Conservation (phyloP, 2,113 vertebrate species). For the Xenopus borealis region DNA sequence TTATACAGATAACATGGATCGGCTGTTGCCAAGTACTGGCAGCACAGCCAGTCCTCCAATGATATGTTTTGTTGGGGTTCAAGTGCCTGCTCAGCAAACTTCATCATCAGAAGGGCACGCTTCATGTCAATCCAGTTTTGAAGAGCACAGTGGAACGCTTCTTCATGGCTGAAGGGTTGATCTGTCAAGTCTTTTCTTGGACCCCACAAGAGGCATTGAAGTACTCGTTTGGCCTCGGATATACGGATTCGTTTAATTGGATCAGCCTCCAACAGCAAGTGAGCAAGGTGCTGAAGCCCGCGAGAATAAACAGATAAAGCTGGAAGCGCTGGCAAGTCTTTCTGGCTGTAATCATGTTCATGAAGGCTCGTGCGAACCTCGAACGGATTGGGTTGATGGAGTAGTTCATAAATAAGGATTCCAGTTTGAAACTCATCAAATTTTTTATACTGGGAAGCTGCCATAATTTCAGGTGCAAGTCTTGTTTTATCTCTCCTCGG, state of each 20-base stretch:
- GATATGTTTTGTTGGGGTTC: constrained; percentile 78
- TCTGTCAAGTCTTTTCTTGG: constrained; percentile 84
- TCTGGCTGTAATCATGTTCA: constrained; percentile 81
- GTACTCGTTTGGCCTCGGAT: constrained; percentile 80
- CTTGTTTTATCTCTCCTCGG: constrained; percentile 83
- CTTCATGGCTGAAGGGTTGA: constrained; percentile 70
- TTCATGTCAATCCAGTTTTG: constrained; percentile 97
- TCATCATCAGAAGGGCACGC: constrained; percentile 94
- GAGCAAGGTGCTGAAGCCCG: constrained; percentile 85
- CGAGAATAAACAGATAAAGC: constrained; percentile 83
- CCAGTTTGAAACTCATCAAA: constrained; percentile 96
- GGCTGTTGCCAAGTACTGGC: constrained; percentile 88
- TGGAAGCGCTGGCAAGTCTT: constrained; percentile 83
- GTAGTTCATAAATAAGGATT: constrained; percentile 93
- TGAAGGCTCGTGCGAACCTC: constrained; percentile 80
- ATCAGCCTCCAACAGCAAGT: constrained; percentile 84
- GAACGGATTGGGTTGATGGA: constrained; percentile 93
- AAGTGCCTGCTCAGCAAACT: constrained; percentile 91
- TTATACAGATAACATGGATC: constrained; percentile 79
- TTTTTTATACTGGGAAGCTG: constrained; percentile 90
- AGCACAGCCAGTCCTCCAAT: constrained; percentile 96
- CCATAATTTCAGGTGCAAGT: constrained; percentile 91
- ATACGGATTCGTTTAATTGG: constrained; percentile 90
- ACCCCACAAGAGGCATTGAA: constrained; percentile 93
- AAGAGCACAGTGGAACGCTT: constrained; percentile 64